These are phyloP conservation scores for Neuroterus valhalla DNA, from an alignment of 1,140 invertebrate species.

Conservation along the genomic window DNA sequence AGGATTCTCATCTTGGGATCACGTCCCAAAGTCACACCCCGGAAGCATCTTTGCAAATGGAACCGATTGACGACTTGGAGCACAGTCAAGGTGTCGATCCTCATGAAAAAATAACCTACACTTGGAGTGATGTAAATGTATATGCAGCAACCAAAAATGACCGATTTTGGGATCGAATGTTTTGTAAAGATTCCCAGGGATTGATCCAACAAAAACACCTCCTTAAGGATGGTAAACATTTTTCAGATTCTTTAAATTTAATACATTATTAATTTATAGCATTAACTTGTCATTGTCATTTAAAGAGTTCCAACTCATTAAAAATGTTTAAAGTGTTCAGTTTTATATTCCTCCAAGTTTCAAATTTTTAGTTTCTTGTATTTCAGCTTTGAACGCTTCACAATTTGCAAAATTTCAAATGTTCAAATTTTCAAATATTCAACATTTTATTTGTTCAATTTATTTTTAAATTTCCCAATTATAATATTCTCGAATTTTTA, in stretches of 20 bases:
- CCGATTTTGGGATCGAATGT: conserved; percentile 50
- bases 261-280: background rate
- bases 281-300: too few relatives aligned
- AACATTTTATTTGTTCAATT: too few relatives aligned
- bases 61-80: conserved; percentile 41
- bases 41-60: conserved; percentile 48
- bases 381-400: too few relatives aligned
- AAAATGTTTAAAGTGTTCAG: background rate
- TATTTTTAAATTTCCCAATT: too few relatives aligned
- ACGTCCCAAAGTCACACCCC: conserved; percentile 12
- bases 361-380: too few relatives aligned
- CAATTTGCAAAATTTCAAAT: too few relatives aligned
- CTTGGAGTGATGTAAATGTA: conserved; percentile 66
- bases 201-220: conserved; percentile 60
- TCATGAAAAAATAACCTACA: conserved; percentile 61
- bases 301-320: too few relatives aligned
- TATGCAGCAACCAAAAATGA: conserved; percentile 53
- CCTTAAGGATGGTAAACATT: conserved; percentile 62
- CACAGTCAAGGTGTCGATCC: conserved; percentile 30
- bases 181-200: conserved; percentile 42
- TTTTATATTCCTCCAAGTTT: too few relatives aligned
- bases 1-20: conserved; percentile 16
- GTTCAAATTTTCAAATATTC: too few relatives aligned
- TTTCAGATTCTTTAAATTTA: background rate
- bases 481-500: too few relatives aligned